Percentiles rank a stretch among this genome's conserved stretches.
phyloP scores from a whole-genome alignment of 2,888 invertebrate genomes.

The Coecobrya sp. region DNA sequence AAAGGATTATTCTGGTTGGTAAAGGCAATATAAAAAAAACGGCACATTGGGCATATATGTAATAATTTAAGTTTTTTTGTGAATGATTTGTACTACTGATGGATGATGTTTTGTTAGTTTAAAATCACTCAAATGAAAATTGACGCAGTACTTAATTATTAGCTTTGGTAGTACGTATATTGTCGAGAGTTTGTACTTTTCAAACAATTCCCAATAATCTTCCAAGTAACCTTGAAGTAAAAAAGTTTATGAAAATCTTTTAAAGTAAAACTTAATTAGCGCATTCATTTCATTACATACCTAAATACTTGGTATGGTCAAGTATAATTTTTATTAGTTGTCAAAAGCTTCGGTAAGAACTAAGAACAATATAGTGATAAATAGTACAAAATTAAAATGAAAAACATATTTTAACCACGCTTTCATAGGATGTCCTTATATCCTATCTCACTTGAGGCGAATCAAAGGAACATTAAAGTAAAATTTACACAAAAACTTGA shows the following conservation, averaged over 20 bases:
- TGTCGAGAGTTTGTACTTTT: not conserved
- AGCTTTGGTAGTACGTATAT: not conserved
- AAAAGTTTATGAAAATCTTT: constrained; percentile 29
- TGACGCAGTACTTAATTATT: not conserved
- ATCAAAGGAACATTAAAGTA: not conserved
- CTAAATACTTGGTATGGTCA: not conserved
- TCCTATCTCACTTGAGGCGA: not conserved
- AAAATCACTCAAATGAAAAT: no score
- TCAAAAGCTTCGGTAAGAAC: not conserved
- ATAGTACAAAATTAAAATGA: not conserved
- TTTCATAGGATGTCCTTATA: constrained; percentile 12
- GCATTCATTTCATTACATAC: not conserved
- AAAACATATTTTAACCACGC: not conserved
- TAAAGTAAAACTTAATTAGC: not conserved
- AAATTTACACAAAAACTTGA: not conserved
- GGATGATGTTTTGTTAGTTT: no score
- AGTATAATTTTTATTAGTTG: not conserved
- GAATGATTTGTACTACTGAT: no score
- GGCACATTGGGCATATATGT: no score
- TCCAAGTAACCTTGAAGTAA: constrained; percentile 1
- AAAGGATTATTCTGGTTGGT: no score
- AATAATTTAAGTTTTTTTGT: no score
- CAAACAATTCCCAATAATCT: not conserved
- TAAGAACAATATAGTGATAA: not conserved
- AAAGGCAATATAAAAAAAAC: not conserved